These are phyloP conservation scores for Henicopernis longicauda DNA, from an alignment of 2,113 vertebrate species.

Conservation along the genomic window DNA sequence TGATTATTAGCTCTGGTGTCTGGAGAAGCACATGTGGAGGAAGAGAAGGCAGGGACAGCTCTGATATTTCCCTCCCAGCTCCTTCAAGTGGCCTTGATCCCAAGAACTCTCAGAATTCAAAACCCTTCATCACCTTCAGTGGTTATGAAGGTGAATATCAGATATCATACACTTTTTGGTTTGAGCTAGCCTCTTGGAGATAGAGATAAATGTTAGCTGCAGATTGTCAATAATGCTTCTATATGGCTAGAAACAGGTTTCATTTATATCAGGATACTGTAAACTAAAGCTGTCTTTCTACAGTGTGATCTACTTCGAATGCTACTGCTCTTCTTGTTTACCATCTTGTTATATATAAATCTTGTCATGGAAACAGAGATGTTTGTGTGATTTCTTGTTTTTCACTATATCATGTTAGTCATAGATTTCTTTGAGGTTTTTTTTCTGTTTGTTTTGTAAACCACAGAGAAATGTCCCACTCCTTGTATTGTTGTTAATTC, in stretches of 20 bases:
- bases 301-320: neutral
- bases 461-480: neutral
- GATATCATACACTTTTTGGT: neutral
- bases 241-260: neutral
- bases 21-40: neutral
- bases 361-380: neutral
- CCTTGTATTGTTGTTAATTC: neutral
- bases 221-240: neutral
- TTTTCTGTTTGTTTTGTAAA: neutral
- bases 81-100: neutral
- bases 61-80: neutral
- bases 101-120: neutral
- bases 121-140: neutral
- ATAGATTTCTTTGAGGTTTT: neutral
- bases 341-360: neutral
- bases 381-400: neutral
- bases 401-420: neutral
- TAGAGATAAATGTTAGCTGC: neutral
- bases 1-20: neutral
- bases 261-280: neutral
- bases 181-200: neutral
- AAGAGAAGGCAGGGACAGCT: neutral
- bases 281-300: neutral
- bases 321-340: neutral
- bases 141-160: neutral